A percentile compares a stretch with the other conserved stretches of the same genome.
Evolutionary conservation across 2,888 invertebrate species (phyloP).

Genomic region (Brenthis ino): DNA sequence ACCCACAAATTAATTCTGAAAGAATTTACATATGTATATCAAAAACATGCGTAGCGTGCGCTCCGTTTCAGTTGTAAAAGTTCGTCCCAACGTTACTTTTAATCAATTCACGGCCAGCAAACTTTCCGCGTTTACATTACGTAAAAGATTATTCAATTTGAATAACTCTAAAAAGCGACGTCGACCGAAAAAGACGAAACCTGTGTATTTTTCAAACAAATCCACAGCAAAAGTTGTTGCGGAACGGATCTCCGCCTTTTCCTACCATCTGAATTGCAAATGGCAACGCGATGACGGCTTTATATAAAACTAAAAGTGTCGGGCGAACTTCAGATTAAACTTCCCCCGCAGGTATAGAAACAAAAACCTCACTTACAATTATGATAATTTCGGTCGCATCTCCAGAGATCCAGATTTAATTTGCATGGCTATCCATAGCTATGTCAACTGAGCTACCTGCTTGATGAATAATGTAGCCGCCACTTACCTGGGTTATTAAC

Average conservation of each 20-base stretch:
- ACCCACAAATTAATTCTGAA: constrained; percentile 12
- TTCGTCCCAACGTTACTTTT: constrained; percentile 37
- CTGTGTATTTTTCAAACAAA: constrained; percentile 76
- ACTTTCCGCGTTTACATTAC: constrained; percentile 42
- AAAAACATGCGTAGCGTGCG: constrained; percentile 9
- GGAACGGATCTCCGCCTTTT: constrained; percentile 72
- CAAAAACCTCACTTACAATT: constrained; percentile 81
- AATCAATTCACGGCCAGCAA: constrained; percentile 39
- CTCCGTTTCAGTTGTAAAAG: constrained; percentile 9
- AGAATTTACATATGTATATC: constrained; percentile 9
- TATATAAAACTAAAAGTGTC: constrained; percentile 81
- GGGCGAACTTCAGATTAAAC: constrained; percentile 80
- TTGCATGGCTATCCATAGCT: constrained; percentile 80
- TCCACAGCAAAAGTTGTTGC: constrained; percentile 68
- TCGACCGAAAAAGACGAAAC: constrained; percentile 61
- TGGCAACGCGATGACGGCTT: constrained; percentile 74
- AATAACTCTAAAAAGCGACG: constrained; percentile 63
- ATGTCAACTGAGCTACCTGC: constrained; percentile 78
- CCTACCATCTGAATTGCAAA: constrained; percentile 80
- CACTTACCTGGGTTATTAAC: constrained; percentile 79
- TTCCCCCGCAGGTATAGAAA: constrained; percentile 77
- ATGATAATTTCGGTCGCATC: constrained; percentile 80
- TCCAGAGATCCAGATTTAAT: constrained; percentile 80
- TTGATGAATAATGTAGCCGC: constrained; percentile 79
- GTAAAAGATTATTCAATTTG: constrained; percentile 67